A percentile compares a stretch with the other conserved stretches of the same genome.
phyloP scores from a whole-genome alignment of 2,113 vertebrate genomes.

The Corythoichthys intestinalis region DNA sequence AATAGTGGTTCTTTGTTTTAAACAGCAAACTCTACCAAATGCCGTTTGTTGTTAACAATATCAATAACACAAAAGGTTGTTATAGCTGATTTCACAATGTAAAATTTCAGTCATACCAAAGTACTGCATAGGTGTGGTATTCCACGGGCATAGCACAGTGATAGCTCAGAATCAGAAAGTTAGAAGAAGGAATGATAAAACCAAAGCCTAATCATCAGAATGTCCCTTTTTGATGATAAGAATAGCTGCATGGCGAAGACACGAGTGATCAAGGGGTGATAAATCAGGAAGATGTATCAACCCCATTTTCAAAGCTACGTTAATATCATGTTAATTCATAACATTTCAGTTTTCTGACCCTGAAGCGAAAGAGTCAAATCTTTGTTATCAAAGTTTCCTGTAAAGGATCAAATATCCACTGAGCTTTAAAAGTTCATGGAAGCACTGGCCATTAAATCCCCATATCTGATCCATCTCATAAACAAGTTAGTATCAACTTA shows the following conservation, averaged over 20 bases:
- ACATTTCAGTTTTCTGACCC: neutral
- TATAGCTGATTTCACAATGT: constrained; percentile 27
- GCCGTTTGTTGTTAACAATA: constrained; percentile 42
- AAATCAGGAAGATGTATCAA: constrained; percentile 2
- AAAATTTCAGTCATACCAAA: constrained; percentile 23
- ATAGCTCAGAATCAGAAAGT: constrained; percentile 38
- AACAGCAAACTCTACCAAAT: neutral
- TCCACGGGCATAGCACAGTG: constrained; percentile 18
- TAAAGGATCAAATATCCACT: constrained; percentile 46
- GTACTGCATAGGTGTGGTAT: constrained; percentile 21
- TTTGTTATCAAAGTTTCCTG: constrained; percentile 30
- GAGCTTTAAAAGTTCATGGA: constrained; percentile 24
- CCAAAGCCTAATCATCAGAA: constrained; percentile 38
- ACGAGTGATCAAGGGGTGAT: constrained; percentile 10
- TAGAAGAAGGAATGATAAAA: constrained; percentile 46
- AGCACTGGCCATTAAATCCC: constrained; percentile 34
- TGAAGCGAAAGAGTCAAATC: constrained; percentile 2
- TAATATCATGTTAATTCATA: neutral
- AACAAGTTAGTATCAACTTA: constrained; percentile 56
- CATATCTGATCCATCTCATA: constrained; percentile 37
- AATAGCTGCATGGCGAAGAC: constrained; percentile 15
- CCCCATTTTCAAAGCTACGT: neutral
- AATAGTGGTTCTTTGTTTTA: neutral
- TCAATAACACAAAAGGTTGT: constrained; percentile 48
- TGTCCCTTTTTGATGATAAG: constrained; percentile 24